Evolutionary conservation across 2,113 vertebrate species (phyloP), one percentile per base, ranked within the genome.

Genomic region (Aegithalos caudatus): DNA sequence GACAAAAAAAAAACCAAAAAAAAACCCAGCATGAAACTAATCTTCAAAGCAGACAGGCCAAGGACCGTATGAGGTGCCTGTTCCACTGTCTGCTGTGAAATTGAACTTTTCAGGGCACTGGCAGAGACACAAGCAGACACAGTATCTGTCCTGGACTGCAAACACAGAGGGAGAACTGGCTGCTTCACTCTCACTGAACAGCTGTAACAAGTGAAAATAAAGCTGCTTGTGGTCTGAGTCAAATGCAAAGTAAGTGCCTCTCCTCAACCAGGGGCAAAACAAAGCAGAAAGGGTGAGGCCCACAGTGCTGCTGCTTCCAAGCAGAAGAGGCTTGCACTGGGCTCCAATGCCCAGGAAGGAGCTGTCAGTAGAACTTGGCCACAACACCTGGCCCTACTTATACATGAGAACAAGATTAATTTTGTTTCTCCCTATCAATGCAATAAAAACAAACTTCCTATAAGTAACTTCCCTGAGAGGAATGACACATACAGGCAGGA

Each of bases 181-280:
- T 86, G 58, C 87, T 69, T 91, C 85, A 82, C 87, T 94, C 72
- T 94, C 65, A 8, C 91, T 95, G 61, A 94, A 65, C 84, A 85
- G 86, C 85, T 88, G 71, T 66, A 81, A 92, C 79, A 88, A 95
- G 71, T 51, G 87, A 96, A 94, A 97, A 96, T 37, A 83, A 92
- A 96, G 74, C 71, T 93, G 58, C 47, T 33, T 92, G 87, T 78
- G 79, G 87, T 90, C 73, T 84, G 71, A 92, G 56, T 66, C 81
- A 93, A 73, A 91, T 81, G 73, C 87, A 77, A 80, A 92, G 66
- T 77, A 42, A 93, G 88, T 77, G 81, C 40, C 42, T 88, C 51
- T 88, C 38, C 54, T 77, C 47, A 73, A 70, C 16, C 33, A 38
- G 66, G 28, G 35, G 17, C n/a, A 73, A 86, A 88, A 82, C 50